phyloP scores from a whole-genome alignment of 1,140 invertebrate genomes.

The Lithobius niger region DNA sequence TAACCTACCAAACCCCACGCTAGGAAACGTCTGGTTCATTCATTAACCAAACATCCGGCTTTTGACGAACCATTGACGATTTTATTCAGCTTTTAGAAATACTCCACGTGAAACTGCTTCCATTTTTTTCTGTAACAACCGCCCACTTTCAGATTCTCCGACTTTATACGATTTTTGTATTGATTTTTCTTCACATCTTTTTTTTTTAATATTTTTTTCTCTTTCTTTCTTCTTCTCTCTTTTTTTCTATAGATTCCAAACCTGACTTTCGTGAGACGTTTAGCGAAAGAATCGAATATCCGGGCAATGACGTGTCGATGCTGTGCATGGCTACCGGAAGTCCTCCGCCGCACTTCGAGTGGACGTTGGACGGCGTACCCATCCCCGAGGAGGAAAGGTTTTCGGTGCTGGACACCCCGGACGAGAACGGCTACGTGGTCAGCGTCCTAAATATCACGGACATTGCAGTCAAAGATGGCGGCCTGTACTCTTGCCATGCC shows the following conservation, averaged over 20 bases:
- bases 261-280: conserved; percentile 68
- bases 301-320: conserved; percentile 61
- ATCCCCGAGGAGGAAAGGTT: conserved; percentile 22
- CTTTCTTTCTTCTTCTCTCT: background rate
- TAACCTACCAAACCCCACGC: too few relatives aligned
- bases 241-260: conserved; percentile 40
- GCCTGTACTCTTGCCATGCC: conserved; percentile 30
- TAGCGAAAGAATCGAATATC: conserved; percentile 63
- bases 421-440: conserved; percentile 62
- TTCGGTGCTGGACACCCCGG: conserved; percentile 49
- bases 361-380: conserved; percentile 54
- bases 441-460: conserved; percentile 76
- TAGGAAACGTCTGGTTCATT: too few relatives aligned
- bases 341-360: conserved; percentile 69
- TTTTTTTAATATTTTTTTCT: background rate
- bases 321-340: conserved; percentile 71
- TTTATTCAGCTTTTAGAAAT: conserved; percentile 29
- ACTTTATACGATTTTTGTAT: background rate
- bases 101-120: background rate
- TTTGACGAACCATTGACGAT: too few relatives aligned
- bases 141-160: background rate
- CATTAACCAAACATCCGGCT: too few relatives aligned
- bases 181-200: background rate
- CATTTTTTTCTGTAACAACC: background rate
- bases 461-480: conserved; percentile 51